Conservation (phyloP, 2,113 vertebrate species). For the Pantherophis guttatus region DNA sequence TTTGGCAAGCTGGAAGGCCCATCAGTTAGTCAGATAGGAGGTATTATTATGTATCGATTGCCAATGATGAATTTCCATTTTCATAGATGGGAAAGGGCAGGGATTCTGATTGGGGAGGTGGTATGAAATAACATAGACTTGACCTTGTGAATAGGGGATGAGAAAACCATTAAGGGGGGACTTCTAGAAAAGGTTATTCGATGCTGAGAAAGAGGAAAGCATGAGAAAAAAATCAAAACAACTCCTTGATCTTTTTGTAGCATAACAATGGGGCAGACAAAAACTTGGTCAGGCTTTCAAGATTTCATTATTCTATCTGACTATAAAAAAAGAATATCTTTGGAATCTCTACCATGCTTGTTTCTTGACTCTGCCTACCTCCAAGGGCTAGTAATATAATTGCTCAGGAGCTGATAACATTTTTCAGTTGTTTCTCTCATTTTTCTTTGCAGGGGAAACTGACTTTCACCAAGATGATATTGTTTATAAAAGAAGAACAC, state of each 20-base stretch:
- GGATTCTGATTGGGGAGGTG: background rate
- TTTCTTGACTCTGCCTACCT: background rate
- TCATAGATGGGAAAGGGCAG: background rate
- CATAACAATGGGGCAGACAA: background rate
- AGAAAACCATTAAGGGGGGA: background rate
- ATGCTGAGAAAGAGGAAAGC: background rate
- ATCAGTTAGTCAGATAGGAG: background rate
- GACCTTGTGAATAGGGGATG: background rate
- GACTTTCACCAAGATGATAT: slow-evolving; percentile 53
- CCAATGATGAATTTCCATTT: background rate
- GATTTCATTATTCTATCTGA: background rate
- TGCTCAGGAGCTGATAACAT: background rate
- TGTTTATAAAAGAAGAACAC: slow-evolving; percentile 55
- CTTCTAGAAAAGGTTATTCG: background rate
- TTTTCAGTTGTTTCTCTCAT: background rate
- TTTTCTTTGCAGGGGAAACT: slow-evolving; percentile 34
- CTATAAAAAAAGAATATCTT: background rate
- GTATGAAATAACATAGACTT: background rate
- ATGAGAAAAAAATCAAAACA: background rate
- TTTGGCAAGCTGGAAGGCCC: background rate
- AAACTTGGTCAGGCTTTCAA: background rate
- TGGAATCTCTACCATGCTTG: background rate
- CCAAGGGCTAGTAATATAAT: background rate
- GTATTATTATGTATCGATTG: background rate
- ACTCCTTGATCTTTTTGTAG: background rate